These are phyloP conservation scores for Anguilla japonica DNA, from an alignment of 2,113 vertebrate species.

Conservation along the genomic window DNA sequence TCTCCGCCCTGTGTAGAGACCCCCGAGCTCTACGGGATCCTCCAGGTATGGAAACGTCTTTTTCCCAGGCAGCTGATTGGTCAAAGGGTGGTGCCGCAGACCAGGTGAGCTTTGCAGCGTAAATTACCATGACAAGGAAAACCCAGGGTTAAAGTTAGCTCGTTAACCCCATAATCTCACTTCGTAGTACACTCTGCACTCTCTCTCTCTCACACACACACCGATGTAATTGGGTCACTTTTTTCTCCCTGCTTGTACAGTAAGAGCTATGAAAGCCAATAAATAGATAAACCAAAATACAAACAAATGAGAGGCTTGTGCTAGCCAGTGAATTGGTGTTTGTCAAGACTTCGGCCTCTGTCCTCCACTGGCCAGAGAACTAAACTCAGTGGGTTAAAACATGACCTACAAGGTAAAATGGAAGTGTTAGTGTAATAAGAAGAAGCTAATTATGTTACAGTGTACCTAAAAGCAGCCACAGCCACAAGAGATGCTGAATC, in stretches of 20 bases:
- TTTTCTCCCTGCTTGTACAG: neutral
- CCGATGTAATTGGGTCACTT: neutral
- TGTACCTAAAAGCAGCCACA: neutral
- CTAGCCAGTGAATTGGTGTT: conserved; percentile 2
- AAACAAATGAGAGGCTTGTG: neutral
- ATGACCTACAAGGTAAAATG: conserved; percentile 4
- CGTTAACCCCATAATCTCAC: too few species aligned
- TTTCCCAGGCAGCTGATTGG: too few species aligned
- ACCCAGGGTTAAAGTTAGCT: too few species aligned
- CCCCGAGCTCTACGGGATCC: too few species aligned
- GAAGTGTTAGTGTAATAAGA: neutral
- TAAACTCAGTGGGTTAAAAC: neutral
- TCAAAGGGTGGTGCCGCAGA: too few species aligned
- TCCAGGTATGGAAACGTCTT: too few species aligned
- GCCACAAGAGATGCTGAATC: neutral
- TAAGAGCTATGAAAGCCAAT: neutral
- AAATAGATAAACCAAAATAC: neutral
- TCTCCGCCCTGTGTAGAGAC: too few species aligned
- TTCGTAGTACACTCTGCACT: too few species aligned
- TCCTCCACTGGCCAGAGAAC: neutral
- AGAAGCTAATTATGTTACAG: neutral
- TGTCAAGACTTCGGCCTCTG: neutral
- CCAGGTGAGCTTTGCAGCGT: too few species aligned
- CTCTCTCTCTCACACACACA: too few species aligned
- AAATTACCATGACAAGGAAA: too few species aligned